Evolutionary conservation across 2,888 invertebrate species (phyloP).

Genomic region (Ophion ventricosus): DNA sequence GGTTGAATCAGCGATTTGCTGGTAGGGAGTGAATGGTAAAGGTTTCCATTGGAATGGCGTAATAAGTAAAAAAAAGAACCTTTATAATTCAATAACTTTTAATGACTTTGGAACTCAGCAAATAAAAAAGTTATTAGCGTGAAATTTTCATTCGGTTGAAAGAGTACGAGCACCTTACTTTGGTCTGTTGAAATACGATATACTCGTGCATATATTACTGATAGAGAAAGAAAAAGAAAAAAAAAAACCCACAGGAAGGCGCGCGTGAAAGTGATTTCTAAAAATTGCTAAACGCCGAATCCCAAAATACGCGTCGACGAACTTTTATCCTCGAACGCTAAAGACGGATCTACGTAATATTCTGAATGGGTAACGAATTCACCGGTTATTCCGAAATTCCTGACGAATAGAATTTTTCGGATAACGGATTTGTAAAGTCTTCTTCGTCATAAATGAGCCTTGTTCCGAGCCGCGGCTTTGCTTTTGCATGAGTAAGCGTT

Average conservation of each 20-base stretch:
- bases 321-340: background rate
- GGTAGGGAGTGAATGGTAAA: too few relatives aligned
- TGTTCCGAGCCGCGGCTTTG: too few relatives aligned
- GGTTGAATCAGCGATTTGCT: too few relatives aligned
- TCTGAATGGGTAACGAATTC: background rate
- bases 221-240: conserved; percentile 6
- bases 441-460: too few relatives aligned
- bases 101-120: too few relatives aligned
- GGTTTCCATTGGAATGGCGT: too few relatives aligned
- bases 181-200: conserved; percentile 4
- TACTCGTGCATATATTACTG: background rate
- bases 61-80: too few relatives aligned
- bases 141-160: background rate
- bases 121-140: background rate
- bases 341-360: background rate
- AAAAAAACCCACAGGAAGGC: background rate
- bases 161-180: background rate
- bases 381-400: background rate
- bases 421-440: background rate
- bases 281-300: conserved; percentile 7
- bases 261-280: conserved; percentile 44
- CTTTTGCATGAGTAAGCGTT: too few relatives aligned
- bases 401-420: background rate
- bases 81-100: too few relatives aligned
- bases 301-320: conserved; percentile 2